These are phyloP conservation scores for Poecilobothrus nobilitatus DNA, from an alignment of 2,888 invertebrate genomes.

Conservation along the genomic window DNA sequence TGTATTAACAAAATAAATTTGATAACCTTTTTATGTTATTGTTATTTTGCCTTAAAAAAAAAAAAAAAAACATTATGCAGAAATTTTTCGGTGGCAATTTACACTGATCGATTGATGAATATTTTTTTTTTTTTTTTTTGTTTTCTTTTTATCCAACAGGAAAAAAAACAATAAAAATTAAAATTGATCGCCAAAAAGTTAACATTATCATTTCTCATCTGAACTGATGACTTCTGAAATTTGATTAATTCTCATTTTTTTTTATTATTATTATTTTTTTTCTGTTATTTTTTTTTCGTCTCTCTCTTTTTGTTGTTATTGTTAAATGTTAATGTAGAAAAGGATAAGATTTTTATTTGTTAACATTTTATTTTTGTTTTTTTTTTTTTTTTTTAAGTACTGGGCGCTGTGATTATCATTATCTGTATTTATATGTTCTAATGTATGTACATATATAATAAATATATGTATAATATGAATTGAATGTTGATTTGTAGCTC, in stretches of 20 bases:
- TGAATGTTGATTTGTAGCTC: not conserved
- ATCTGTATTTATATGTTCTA: not conserved
- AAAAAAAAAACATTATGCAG: not conserved
- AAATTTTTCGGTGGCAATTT: conserved; percentile 6
- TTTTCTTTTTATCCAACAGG: not conserved
- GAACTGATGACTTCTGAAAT: not conserved
- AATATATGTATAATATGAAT: too few relatives aligned
- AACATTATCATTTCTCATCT: conserved; percentile 6
- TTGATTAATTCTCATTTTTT: not conserved
- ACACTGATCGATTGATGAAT: conserved; percentile 3
- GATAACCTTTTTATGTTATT: not conserved
- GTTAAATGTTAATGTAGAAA: too few relatives aligned
- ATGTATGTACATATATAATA: too few relatives aligned
- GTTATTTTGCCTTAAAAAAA: not conserved
- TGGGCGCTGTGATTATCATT: too few relatives aligned
- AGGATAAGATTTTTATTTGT: too few relatives aligned
- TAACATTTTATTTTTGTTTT: too few relatives aligned
- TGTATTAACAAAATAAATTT: too few relatives aligned
- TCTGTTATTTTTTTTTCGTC: not conserved
- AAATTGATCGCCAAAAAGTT: not conserved
- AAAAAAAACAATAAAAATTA: too few relatives aligned
- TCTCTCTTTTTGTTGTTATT: not conserved
- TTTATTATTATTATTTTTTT: not conserved
- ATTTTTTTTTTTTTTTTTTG: not conserved
- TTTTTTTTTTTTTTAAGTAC: too few relatives aligned